Conservation (phyloP, 2,797 vertebrate genomes). For the Leucoraja ocellata region DNA sequence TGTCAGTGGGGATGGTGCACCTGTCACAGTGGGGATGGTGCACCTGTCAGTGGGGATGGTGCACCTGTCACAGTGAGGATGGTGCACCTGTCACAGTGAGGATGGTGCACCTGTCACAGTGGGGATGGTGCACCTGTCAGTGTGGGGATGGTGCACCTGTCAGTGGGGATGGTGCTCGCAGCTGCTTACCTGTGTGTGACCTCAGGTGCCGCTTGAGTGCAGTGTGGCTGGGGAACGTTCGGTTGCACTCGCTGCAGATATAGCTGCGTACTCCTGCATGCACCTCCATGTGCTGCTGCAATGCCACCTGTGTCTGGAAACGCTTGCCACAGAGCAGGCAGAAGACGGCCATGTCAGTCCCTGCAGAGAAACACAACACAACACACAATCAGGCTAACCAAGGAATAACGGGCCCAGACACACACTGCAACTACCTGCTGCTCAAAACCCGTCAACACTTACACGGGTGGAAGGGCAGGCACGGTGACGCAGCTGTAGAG, state of each 20-base stretch:
- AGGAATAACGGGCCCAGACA: neutral
- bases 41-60: no score
- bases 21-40: no score
- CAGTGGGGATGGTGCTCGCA: no score
- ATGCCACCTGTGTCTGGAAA: constrained; percentile 94
- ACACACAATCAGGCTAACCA: neutral
- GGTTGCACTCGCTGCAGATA: constrained; percentile 95
- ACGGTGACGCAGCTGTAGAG: no score
- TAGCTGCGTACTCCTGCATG: constrained; percentile 95
- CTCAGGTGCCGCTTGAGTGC: constrained; percentile 95
- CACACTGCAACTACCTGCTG: neutral
- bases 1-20: no score
- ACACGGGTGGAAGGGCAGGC: neutral
- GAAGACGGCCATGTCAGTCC: constrained; percentile 97
- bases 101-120: no score
- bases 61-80: no score
- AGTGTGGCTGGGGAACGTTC: constrained; percentile 96
- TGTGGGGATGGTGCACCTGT: no score
- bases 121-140: no score
- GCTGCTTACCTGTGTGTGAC: constrained; percentile 59
- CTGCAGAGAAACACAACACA: constrained; percentile 52
- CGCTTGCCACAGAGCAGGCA: constrained; percentile 97
- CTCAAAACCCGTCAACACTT: no score
- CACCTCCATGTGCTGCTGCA: constrained; percentile 99
- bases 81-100: no score